Conservation (phyloP, 2,888 invertebrate species). For the Nemotelus nigrinus region DNA sequence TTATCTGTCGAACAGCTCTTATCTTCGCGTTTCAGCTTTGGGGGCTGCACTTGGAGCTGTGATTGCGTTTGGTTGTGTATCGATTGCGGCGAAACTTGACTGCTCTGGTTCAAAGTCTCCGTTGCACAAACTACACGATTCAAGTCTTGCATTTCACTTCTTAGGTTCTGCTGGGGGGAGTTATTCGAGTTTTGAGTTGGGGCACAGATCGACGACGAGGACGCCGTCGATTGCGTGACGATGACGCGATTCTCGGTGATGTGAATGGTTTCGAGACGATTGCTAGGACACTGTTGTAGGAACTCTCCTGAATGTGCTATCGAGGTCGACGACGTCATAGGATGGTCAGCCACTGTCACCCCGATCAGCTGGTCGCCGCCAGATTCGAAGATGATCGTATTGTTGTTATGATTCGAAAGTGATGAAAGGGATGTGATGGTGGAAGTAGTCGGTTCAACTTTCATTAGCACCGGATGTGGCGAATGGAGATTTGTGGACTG, state of each 20-base stretch:
- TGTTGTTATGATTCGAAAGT: constrained; percentile 25
- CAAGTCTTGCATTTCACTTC: constrained; percentile 32
- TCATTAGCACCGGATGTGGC: constrained; percentile 10
- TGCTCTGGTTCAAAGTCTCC: not conserved
- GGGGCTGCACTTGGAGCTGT: constrained; percentile 6
- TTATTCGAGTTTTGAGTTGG: constrained; percentile 24
- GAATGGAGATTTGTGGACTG: constrained; percentile 18
- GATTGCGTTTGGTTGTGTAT: not conserved
- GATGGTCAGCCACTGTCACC: constrained; percentile 4
- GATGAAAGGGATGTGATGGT: not conserved
- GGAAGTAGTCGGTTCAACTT: not conserved
- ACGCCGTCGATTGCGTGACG: constrained; percentile 22
- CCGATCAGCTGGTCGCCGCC: constrained; percentile 8
- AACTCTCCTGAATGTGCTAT: constrained; percentile 7
- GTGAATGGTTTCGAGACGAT: constrained; percentile 19
- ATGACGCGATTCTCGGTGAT: constrained; percentile 35
- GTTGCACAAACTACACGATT: constrained; percentile 17
- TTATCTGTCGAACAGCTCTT: constrained; percentile 46
- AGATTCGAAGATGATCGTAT: constrained; percentile 27
- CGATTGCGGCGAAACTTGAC: not conserved
- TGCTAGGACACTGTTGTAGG: constrained; percentile 31
- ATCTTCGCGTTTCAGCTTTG: constrained; percentile 4
- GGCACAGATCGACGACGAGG: not conserved
- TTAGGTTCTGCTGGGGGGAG: not conserved
- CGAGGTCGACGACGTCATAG: not conserved